Base-by-base conservation (phyloP, 2,888 invertebrate species). In the Hypercompe scribonia region DNA sequence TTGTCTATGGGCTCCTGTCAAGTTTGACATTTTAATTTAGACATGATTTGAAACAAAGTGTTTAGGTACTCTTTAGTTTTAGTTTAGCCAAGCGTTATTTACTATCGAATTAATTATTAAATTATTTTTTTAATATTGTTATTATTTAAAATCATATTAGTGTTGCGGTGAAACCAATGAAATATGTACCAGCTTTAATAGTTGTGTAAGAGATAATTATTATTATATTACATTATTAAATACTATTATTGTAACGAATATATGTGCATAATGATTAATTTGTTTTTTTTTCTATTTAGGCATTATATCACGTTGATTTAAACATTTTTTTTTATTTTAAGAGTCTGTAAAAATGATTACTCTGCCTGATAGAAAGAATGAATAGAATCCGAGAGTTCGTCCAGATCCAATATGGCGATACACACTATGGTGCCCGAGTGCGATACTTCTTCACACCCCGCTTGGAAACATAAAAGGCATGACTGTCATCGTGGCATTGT, bases 101-200 rank as follows among this genome's bases (percentile, higher is more conserved):
- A 78, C 28, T 71, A 67, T 61, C 31, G 28, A 71, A 50, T 71
- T 66, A 76, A 68, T 68, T 76, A 74, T 63, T 74, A 73, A 31
- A 58, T 10, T 21, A 28, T 58, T 39, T 42, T n/a, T 36, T 39
- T 21, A 21, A 70, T 76, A 73, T 75, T 78, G 71, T 80, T 80
- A 71, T 61, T 61, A 31, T 78, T 78, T 81, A 81, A 77, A 81
- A 76, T 76, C 83, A 84, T 87, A 87, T 88, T 91, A 91, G 90
- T 85, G 83, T 85, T 86, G 89, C 93, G 91, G 89, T 91, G 79
- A 92, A 94, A 93, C 89, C 90, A 93, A 91, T 89, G 87, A 86
- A 91, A 91, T 75, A 84, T 83, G 92, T 92, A 91, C 91, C 94
- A 95, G 95, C 95, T 95, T 95, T 95, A 95, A 95, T 95, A 95